A percentile compares a stretch with the other conserved stretches of the same genome.
These are phyloP conservation scores for Halcyon badia DNA, from an alignment of 2,797 vertebrate species.

Conservation along the genomic window DNA sequence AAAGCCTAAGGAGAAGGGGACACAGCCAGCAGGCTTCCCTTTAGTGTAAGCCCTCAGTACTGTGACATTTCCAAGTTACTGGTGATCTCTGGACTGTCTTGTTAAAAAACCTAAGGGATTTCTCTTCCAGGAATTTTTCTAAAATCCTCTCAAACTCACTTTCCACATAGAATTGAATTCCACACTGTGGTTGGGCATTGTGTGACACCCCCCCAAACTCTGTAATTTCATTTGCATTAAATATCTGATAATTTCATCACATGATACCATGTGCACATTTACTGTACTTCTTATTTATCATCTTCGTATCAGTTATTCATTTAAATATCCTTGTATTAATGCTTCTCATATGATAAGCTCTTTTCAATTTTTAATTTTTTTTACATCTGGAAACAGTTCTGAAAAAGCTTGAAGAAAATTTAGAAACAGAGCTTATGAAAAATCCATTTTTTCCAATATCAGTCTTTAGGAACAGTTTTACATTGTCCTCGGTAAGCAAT, in stretches of 20 bases:
- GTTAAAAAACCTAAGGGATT: neutral
- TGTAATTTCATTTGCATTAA: neutral
- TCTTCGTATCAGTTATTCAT: neutral
- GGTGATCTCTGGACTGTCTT: neutral
- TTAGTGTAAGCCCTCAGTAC: neutral
- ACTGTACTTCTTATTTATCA: neutral
- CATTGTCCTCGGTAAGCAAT: neutral
- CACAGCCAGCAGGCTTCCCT: neutral
- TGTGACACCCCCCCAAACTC: too few relatives aligned
- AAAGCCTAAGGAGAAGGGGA: neutral
- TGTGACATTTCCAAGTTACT: neutral
- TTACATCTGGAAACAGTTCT: neutral
- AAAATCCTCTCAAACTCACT: neutral
- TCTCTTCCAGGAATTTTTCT: neutral
- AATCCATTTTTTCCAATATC: neutral
- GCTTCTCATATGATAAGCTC: neutral
- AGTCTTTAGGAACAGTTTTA: neutral
- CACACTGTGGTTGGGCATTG: neutral
- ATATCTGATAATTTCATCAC: neutral
- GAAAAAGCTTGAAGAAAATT: neutral
- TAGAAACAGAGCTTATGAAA: neutral
- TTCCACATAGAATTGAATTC: neutral
- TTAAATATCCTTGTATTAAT: neutral
- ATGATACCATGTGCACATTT: neutral
- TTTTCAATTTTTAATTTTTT: neutral